Evolutionary conservation across 2,113 vertebrate genomes (phyloP).

Genomic region (Loxodonta africana): DNA sequence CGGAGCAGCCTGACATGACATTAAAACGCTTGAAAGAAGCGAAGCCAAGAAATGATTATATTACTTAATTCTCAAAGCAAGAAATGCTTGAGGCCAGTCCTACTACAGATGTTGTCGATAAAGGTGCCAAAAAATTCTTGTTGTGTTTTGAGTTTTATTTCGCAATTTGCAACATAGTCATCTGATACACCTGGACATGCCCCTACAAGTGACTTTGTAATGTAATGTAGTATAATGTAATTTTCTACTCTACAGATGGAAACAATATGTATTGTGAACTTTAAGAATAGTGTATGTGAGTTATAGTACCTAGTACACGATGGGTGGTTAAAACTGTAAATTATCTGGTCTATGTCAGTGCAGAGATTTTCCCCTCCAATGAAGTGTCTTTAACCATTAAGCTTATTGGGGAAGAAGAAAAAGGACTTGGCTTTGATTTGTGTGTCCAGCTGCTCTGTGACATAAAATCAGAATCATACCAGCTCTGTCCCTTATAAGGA

Average conservation of each 20-base stretch:
- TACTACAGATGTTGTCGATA: slow-evolving; percentile 10
- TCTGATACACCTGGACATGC: background rate
- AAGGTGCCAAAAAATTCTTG: background rate
- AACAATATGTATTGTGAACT: background rate
- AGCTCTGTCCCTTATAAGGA: background rate
- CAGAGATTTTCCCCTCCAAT: background rate
- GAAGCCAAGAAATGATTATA: background rate
- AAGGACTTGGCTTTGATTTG: background rate
- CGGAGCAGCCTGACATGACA: background rate
- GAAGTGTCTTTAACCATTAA: background rate
- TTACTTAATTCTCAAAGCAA: background rate
- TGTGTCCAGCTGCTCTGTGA: background rate
- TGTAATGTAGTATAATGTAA: background rate
- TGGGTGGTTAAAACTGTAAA: background rate
- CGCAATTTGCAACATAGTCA: background rate
- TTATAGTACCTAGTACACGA: background rate
- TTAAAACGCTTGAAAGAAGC: background rate
- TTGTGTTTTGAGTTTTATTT: slow-evolving; percentile 2
- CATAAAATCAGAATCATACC: background rate
- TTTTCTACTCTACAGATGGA: background rate
- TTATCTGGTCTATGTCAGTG: background rate
- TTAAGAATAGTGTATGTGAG: background rate
- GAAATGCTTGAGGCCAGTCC: background rate
- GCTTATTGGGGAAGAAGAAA: background rate
- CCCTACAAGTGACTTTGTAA: background rate